Conservation (phyloP, 2,888 invertebrate species). For the Polydrusus tereticollis region DNA sequence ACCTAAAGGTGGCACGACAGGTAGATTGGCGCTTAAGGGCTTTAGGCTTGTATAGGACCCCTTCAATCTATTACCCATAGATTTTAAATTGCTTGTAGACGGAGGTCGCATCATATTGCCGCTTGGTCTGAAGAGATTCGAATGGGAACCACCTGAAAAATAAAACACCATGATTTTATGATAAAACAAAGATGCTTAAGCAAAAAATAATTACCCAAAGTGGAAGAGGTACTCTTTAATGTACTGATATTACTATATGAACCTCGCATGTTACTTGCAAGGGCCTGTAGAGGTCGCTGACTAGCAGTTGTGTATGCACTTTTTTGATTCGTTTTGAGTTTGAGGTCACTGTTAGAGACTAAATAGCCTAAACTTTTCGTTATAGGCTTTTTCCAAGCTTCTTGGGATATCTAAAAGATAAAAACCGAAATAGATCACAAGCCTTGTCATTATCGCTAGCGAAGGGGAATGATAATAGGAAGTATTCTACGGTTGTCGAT, state of each 20-base stretch:
- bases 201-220: slow-evolving; percentile 21
- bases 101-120: slow-evolving; percentile 25
- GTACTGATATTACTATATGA: slow-evolving; percentile 53
- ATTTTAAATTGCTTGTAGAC: slow-evolving; percentile 57
- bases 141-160: slow-evolving; percentile 50
- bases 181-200: not conserved
- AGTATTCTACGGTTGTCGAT: too few relatives aligned
- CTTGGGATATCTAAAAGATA: slow-evolving; percentile 50
- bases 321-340: slow-evolving; percentile 51
- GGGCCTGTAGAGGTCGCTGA: slow-evolving; percentile 51
- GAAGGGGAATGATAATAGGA: too few relatives aligned
- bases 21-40: slow-evolving; percentile 60
- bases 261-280: slow-evolving; percentile 35
- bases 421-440: not conserved
- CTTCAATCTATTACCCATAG: slow-evolving; percentile 60
- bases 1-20: slow-evolving; percentile 58
- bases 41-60: slow-evolving; percentile 63
- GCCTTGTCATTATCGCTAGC: too few relatives aligned
- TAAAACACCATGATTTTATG: not conserved
- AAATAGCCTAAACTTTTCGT: slow-evolving; percentile 52
- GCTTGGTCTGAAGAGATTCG: slow-evolving; percentile 49
- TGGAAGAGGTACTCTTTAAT: slow-evolving; percentile 30
- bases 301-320: slow-evolving; percentile 50
- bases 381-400: slow-evolving; percentile 51
- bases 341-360: slow-evolving; percentile 44